These are phyloP conservation scores for Eustalomyia histrio DNA, from an alignment of 2,888 invertebrate genomes.

Conservation along the genomic window DNA sequence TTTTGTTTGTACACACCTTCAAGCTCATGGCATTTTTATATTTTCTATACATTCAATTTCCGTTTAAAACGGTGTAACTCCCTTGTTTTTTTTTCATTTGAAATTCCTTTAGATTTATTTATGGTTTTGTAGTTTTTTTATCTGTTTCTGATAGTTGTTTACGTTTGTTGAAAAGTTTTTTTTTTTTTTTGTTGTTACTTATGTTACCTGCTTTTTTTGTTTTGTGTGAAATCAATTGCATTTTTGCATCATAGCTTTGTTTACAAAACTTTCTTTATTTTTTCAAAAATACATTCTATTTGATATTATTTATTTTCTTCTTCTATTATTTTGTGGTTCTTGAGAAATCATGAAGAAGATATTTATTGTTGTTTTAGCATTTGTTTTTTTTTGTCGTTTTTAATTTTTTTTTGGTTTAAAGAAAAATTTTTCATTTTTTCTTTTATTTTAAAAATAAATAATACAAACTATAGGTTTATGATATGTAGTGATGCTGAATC, in stretches of 20 bases:
- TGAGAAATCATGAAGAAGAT: too few relatives aligned
- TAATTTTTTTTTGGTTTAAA: too few relatives aligned
- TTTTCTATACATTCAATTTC: background rate
- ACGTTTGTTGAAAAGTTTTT: background rate
- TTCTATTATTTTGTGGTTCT: too few relatives aligned
- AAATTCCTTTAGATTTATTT: conserved; percentile 2
- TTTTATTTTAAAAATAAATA: too few relatives aligned
- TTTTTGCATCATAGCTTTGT: background rate
- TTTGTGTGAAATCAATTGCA: background rate
- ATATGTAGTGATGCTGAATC: too few relatives aligned
- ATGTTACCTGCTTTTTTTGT: background rate
- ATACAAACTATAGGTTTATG: too few relatives aligned
- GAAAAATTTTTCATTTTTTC: too few relatives aligned
- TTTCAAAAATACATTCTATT: too few relatives aligned
- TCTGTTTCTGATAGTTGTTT: conserved; percentile 1
- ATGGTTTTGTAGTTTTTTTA: conserved; percentile 2
- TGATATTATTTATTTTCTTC: too few relatives aligned
- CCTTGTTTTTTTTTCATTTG: background rate
- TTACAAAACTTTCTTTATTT: background rate
- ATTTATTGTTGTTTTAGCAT: too few relatives aligned
- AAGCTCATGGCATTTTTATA: too few relatives aligned
- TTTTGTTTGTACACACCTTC: background rate
- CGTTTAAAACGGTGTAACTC: background rate
- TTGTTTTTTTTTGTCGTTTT: too few relatives aligned
- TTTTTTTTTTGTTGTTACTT: background rate